Conservation (phyloP, 2,888 invertebrate species). For the Acanthoscelides obtectus region DNA sequence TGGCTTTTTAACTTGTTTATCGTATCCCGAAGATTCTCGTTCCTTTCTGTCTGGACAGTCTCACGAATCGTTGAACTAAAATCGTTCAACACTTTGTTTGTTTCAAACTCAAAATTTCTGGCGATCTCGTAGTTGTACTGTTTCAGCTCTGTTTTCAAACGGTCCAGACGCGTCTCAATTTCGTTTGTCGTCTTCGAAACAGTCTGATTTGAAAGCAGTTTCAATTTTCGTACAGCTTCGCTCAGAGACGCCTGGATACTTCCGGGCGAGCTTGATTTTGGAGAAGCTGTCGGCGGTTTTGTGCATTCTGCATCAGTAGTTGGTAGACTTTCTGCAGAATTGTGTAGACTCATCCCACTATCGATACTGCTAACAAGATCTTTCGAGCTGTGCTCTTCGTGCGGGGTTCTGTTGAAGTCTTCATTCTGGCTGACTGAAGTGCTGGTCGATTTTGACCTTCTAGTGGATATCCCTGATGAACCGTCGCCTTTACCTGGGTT, state of each 20-base stretch:
- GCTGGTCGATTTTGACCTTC: no score
- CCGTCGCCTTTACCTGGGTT: no score
- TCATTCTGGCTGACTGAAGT: no score
- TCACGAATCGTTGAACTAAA: background rate
- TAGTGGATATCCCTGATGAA: no score
- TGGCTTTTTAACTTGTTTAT: background rate
- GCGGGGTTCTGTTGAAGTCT: no score
- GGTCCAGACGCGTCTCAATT: background rate
- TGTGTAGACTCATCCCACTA: background rate
- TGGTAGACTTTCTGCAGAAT: background rate
- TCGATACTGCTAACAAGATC: no score
- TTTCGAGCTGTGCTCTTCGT: no score
- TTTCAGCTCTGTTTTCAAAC: background rate
- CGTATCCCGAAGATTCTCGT: background rate
- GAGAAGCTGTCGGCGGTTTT: background rate
- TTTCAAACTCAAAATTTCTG: background rate
- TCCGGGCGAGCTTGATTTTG: background rate
- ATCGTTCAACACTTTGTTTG: background rate
- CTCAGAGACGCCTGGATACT: background rate
- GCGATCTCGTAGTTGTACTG: background rate
- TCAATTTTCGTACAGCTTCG: background rate
- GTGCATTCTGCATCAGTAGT: background rate
- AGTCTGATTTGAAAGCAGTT: background rate
- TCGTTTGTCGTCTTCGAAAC: background rate
- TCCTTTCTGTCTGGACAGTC: background rate